phyloP scores from a whole-genome alignment of 2,113 vertebrate species.

The Trichechus manatus region DNA sequence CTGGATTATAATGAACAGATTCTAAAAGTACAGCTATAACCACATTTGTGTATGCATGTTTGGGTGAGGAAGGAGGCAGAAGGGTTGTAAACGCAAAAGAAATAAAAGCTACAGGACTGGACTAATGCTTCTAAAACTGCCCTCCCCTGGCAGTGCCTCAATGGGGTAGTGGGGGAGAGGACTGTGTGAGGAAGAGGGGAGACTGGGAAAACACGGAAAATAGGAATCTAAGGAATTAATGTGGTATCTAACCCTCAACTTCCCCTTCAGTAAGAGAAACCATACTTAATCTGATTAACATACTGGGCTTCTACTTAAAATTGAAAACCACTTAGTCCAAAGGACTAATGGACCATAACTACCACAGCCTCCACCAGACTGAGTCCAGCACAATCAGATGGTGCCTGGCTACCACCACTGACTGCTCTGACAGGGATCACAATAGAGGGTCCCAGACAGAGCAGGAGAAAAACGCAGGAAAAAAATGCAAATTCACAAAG shows the following conservation, averaged over 20 bases:
- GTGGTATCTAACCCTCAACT: neutral
- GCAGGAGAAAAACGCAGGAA: too few species aligned
- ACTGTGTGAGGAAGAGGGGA: neutral
- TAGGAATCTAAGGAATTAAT: neutral
- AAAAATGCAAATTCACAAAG: too few species aligned
- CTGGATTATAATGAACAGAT: neutral
- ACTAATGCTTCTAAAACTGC: neutral
- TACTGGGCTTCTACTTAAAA: neutral
- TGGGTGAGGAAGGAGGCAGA: neutral
- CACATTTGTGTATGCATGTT: neutral
- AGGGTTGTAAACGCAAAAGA: neutral
- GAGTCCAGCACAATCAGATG: too few species aligned
- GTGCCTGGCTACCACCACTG: too few species aligned
- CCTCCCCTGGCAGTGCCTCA: neutral
- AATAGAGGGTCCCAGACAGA: too few species aligned
- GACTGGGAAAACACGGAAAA: neutral
- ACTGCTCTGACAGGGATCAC: too few species aligned
- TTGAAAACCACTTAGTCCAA: neutral
- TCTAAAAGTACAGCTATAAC: conserved; percentile 16
- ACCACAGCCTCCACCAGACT: too few species aligned
- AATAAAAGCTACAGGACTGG: neutral
- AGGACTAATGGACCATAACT: too few species aligned
- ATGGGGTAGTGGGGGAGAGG: neutral
- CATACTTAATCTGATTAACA: neutral
- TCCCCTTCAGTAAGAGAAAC: neutral